Percentiles rank a stretch among this genome's conserved stretches.
These are phyloP conservation scores for Xiphorhynchus elegans DNA, from an alignment of 2,113 vertebrate genomes.

Conservation along the genomic window DNA sequence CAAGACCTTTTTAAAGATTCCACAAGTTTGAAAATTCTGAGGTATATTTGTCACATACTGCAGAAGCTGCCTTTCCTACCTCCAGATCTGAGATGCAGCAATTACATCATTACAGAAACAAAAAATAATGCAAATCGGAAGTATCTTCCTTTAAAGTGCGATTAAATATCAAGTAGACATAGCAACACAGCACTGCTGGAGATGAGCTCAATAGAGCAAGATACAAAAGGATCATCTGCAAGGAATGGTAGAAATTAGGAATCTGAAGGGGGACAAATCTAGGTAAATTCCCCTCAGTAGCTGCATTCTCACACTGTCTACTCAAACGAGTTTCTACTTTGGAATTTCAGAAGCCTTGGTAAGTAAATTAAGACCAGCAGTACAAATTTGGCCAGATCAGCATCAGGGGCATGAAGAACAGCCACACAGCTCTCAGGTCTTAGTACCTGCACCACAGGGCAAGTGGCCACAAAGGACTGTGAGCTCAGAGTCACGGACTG, in stretches of 20 bases:
- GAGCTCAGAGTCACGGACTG: neutral
- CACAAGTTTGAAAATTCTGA: neutral
- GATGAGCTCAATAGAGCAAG: neutral
- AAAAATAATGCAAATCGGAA: neutral
- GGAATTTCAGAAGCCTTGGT: neutral
- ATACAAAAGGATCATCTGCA: neutral
- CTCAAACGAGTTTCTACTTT: neutral
- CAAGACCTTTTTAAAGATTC: neutral
- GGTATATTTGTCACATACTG: neutral
- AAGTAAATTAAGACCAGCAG: neutral
- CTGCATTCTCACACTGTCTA: neutral
- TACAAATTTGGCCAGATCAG: neutral
- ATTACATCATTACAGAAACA: neutral
- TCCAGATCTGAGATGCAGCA: neutral
- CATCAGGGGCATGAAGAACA: neutral
- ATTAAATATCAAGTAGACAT: neutral
- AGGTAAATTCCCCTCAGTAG: neutral
- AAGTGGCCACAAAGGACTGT: neutral
- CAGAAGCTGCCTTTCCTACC: neutral
- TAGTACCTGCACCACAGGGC: rapidly evolving
- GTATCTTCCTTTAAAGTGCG: neutral
- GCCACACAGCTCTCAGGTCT: neutral
- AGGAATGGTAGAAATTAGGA: neutral
- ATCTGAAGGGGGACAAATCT: neutral
- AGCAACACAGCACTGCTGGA: neutral